phyloP scores from a whole-genome alignment of 1,140 invertebrate species.

The Heliconius hermathena region DNA sequence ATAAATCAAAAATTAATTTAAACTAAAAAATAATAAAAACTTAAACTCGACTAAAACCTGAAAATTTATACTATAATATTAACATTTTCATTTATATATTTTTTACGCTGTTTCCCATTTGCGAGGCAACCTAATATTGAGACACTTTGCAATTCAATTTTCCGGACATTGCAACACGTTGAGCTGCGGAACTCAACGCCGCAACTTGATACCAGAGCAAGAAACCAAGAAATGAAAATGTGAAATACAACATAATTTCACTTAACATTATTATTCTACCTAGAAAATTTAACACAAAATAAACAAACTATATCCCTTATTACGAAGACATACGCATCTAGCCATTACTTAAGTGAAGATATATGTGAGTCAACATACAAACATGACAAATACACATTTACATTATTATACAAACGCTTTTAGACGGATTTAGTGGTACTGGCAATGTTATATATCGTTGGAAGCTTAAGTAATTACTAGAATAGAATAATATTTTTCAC shows the following conservation, averaged over 20 bases:
- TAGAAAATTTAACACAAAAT: constrained; percentile 1
- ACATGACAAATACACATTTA: constrained; percentile 28
- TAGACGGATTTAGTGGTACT: constrained; percentile 27
- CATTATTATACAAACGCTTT: constrained; percentile 29
- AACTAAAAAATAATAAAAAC: too few species aligned
- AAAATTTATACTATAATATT: too few species aligned
- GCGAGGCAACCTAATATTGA: too few species aligned
- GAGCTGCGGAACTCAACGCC: too few species aligned
- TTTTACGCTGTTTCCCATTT: too few species aligned
- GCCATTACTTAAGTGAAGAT: constrained; percentile 20
- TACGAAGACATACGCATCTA: not conserved
- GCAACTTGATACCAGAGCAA: too few species aligned
- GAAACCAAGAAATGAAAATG: too few species aligned
- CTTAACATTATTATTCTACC: not conserved
- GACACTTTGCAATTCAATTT: too few species aligned
- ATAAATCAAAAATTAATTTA: too few species aligned
- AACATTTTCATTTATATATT: too few species aligned
- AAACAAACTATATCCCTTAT: not conserved
- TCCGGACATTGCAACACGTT: too few species aligned
- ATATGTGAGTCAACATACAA: constrained; percentile 27
- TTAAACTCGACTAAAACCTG: too few species aligned
- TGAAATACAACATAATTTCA: not conserved
- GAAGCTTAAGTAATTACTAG: constrained; percentile 3
- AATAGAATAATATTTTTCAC: not conserved
- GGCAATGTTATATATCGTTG: not conserved